Base-by-base conservation (phyloP, 2,797 vertebrate genomes). In the Momotus momota region DNA sequence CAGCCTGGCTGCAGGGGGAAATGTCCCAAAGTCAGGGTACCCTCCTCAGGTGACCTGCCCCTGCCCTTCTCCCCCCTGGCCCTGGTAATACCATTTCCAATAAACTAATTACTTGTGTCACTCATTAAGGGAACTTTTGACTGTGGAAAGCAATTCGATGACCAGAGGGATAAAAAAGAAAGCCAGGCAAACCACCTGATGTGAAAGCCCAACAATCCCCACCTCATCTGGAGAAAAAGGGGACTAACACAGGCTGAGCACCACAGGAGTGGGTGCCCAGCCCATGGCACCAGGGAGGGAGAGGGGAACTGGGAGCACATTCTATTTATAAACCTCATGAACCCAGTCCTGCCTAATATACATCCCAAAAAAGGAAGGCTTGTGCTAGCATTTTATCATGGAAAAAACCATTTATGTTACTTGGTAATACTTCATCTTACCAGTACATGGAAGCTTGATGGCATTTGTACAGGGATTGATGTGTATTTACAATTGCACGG, bases 371-470 rank as follows among this genome's bases (percentile, higher is more conserved):
- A 29, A 35, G 12, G 7, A 66, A 66, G n/a, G 7, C 9, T 43
- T 54, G 19, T 43, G 29, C 23, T 58, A 15, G 16, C 2, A 3
- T 69, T 80, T 61, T 33, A 26, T 46, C 8, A 4, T 4, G 12
- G 51, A 77, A 86, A 55, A 35, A 86, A 69, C 54, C 5, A 1
- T 49, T 57, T 40, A 27, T 49, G n/a, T 73, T 86, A 31, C 31
- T 67, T 71, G 48, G 7, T 14, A 73, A 14, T 10, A 43, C 40
- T 86, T 71, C 23, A 26, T 65, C 9, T 64, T 52, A 35, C 14
- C 12, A 19, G 11, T 18, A 12, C 0, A 1, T 1, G 5, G 20
- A 74, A 38, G 5, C 31, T 23, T 45, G 40, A 22, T 78, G 77
- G 45, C 60, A 65, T 77, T 77, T 88, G 51, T 41, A 49, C 21